Evolutionary conservation across 2,113 vertebrate genomes (phyloP).

Genomic region (Jacana jacana): DNA sequence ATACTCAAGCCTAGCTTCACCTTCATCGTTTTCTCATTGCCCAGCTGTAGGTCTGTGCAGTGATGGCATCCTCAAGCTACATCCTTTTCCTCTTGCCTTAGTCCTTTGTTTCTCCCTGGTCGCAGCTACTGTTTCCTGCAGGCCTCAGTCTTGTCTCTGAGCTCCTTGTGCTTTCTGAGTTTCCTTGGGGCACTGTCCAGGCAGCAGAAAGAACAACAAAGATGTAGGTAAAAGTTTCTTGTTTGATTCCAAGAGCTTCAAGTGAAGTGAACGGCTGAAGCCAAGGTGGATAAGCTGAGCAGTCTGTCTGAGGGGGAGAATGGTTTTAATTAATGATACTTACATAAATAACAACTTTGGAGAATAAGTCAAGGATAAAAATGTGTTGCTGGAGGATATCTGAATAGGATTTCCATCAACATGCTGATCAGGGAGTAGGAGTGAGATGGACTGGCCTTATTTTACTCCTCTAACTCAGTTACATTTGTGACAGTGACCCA

Average conservation of each 20-base stretch:
- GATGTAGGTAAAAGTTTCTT: neutral
- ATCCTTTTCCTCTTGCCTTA: neutral
- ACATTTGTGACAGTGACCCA: neutral
- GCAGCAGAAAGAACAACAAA: neutral
- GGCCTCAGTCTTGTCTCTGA: neutral
- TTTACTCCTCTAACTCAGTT: neutral
- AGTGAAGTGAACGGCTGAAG: neutral
- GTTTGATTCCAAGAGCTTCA: neutral
- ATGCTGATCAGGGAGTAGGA: neutral
- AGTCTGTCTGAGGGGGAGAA: fast-evolving
- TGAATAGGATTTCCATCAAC: neutral
- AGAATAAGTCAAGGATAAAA: neutral
- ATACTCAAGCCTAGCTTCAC: neutral
- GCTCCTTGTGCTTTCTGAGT: neutral
- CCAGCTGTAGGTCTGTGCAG: neutral
- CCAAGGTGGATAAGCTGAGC: neutral
- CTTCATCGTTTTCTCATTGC: neutral
- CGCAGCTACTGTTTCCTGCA: neutral
- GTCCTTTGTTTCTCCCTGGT: neutral
- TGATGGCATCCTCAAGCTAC: too few species aligned
- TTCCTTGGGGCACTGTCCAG: neutral
- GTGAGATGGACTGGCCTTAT: neutral
- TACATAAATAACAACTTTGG: neutral
- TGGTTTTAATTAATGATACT: neutral
- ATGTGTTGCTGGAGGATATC: neutral